Evolutionary conservation across 2,113 vertebrate genomes (phyloP).

Genomic region (Oncorhynchus tshawytscha): DNA sequence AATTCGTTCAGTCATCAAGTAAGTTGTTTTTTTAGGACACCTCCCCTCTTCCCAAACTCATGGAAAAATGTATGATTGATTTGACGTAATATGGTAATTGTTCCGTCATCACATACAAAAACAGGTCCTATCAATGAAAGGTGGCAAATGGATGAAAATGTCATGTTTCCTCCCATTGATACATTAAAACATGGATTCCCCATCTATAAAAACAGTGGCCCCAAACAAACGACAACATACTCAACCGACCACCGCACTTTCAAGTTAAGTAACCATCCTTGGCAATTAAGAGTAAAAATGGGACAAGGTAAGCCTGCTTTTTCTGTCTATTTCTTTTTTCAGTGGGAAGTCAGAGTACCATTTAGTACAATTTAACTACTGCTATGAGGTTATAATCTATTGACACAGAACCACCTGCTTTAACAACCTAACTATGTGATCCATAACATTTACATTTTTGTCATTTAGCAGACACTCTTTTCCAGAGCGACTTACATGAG

Average conservation of each 20-base stretch:
- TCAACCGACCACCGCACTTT: background rate
- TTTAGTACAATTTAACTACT: no score
- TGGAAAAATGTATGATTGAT: slow-evolving; percentile 18
- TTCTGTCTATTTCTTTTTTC: background rate
- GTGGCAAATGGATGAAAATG: slow-evolving; percentile 4
- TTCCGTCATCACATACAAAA: slow-evolving; percentile 14
- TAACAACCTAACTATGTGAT: no score
- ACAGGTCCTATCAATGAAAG: slow-evolving; percentile 20
- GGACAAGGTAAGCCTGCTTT: slow-evolving; percentile 8
- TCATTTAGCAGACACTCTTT: no score
- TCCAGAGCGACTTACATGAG: no score
- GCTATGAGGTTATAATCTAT: no score
- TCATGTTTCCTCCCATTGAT: slow-evolving; percentile 30
- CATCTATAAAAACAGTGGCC: slow-evolving; percentile 44
- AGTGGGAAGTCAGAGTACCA: no score
- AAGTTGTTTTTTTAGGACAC: background rate
- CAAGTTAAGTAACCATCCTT: background rate
- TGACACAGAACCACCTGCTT: no score
- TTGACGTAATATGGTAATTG: slow-evolving; percentile 6
- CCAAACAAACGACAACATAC: background rate
- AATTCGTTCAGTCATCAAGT: background rate
- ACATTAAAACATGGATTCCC: slow-evolving; percentile 41
- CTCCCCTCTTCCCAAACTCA: background rate
- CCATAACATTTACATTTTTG: no score
- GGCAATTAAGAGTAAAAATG: slow-evolving; percentile 12